phyloP scores from a whole-genome alignment of 2,888 invertebrate species.

The Drosophila prostipennis region DNA sequence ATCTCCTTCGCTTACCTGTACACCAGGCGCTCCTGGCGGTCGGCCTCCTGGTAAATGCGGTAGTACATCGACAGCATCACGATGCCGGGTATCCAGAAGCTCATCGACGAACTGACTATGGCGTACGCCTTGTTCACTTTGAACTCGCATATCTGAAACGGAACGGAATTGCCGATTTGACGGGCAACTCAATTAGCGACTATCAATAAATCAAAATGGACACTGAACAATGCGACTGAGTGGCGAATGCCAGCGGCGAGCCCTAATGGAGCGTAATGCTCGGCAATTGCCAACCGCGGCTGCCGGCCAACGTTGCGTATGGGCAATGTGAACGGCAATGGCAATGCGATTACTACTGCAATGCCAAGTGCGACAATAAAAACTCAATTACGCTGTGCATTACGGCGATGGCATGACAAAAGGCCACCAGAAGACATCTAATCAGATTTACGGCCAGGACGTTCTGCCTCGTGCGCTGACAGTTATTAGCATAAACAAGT shows the following conservation, averaged over 20 bases:
- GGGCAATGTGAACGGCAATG: slow-evolving; percentile 34
- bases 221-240: neutral
- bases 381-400: slow-evolving; percentile 64
- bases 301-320: slow-evolving; percentile 56
- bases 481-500: slow-evolving; percentile 64
- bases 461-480: slow-evolving; percentile 13
- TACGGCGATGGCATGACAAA: slow-evolving; percentile 47
- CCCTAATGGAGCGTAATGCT: slow-evolving; percentile 42
- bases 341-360: slow-evolving; percentile 59
- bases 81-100: slow-evolving; percentile 97
- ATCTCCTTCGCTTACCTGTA: slow-evolving; percentile 88
- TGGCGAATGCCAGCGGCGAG: slow-evolving; percentile 10
- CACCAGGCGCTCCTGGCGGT: slow-evolving; percentile 92
- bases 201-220: slow-evolving; percentile 31
- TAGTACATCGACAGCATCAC: slow-evolving; percentile 97
- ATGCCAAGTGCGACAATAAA: slow-evolving; percentile 60
- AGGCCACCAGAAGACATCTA: slow-evolving; percentile 30
- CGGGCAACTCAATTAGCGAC: slow-evolving; percentile 30
- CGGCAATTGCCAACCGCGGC: slow-evolving; percentile 35
- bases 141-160: slow-evolving; percentile 88
- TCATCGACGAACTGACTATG: slow-evolving; percentile 94
- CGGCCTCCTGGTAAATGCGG: slow-evolving; percentile 93
- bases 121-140: slow-evolving; percentile 94
- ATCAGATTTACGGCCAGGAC: slow-evolving; percentile 38
- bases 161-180: neutral